Evolutionary conservation across 2,113 vertebrate genomes (phyloP).

Genomic region (Etia nguti): DNA sequence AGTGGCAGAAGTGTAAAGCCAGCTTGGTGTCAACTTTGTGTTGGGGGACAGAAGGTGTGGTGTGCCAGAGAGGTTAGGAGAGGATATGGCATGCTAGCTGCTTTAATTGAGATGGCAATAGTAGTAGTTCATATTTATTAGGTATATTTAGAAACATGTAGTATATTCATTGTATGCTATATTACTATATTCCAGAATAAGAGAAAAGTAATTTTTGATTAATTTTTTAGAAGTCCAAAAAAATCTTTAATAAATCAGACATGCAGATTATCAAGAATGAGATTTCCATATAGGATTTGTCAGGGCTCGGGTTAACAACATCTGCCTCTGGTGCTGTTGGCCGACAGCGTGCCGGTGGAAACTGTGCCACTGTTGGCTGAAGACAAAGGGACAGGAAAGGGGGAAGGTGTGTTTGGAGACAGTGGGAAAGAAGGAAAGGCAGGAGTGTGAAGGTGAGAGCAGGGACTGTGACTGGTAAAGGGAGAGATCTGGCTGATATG

Average conservation of each 20-base stretch:
- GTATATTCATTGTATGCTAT: neutral
- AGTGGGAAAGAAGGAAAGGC: neutral
- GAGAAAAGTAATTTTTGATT: rapidly evolving
- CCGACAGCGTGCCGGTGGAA: too few relatives aligned
- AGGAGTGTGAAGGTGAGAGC: too few relatives aligned
- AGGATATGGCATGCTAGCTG: neutral
- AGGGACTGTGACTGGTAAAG: neutral
- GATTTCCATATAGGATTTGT: neutral
- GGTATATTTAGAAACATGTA: neutral
- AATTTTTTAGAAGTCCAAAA: neutral
- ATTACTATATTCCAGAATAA: neutral
- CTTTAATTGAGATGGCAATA: neutral
- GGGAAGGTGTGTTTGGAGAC: neutral
- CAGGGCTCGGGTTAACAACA: neutral
- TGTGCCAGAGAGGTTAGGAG: neutral
- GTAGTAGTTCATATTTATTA: neutral
- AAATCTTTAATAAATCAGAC: neutral
- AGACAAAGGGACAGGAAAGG: neutral
- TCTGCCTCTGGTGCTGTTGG: neutral
- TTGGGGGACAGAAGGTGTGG: neutral
- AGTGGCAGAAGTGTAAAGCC: neutral
- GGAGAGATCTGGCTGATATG: neutral
- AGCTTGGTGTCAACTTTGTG: neutral
- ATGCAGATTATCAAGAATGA: neutral
- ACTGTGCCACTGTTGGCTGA: neutral